Evolutionary conservation across 2,888 invertebrate genomes (phyloP).

Genomic region (Acronicta alni): DNA sequence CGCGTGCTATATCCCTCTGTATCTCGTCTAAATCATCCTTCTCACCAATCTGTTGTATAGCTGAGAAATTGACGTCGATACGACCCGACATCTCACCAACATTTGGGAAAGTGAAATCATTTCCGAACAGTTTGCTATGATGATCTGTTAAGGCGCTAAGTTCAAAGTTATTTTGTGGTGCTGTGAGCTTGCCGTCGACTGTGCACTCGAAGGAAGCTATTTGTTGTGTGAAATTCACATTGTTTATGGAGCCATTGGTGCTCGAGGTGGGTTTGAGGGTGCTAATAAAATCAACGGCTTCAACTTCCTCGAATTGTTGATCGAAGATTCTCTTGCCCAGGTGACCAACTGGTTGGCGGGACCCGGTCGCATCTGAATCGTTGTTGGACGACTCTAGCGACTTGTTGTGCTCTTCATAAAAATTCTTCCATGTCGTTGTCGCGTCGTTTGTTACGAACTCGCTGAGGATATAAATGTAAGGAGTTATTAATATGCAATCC

Average conservation of each 20-base stretch:
- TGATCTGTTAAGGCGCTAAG: slow-evolving; percentile 75
- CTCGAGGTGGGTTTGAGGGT: slow-evolving; percentile 45
- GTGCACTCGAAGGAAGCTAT: slow-evolving; percentile 68
- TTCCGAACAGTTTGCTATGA: slow-evolving; percentile 73
- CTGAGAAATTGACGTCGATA: slow-evolving; percentile 78
- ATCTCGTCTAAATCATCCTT: slow-evolving; percentile 81
- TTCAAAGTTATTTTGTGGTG: slow-evolving; percentile 72
- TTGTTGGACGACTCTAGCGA: slow-evolving; percentile 80
- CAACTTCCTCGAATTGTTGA: slow-evolving; percentile 79
- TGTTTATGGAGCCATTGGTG: slow-evolving; percentile 66
- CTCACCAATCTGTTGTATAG: slow-evolving; percentile 60
- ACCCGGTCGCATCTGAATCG: slow-evolving; percentile 67
- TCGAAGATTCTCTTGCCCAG: slow-evolving; percentile 78
- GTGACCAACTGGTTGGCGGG: slow-evolving; percentile 69
- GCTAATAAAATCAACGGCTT: slow-evolving; percentile 69
- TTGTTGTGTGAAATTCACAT: slow-evolving; percentile 71
- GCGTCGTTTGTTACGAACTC: slow-evolving; percentile 83
- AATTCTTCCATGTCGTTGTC: slow-evolving; percentile 84
- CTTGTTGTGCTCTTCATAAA: slow-evolving; percentile 84
- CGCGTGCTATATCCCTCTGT: slow-evolving; percentile 68
- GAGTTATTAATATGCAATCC: neutral
- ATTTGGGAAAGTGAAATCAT: slow-evolving; percentile 68
- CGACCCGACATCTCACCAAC: slow-evolving; percentile 71
- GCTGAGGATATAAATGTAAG: slow-evolving; percentile 59
- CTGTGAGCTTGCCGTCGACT: slow-evolving; percentile 63